Evolutionary conservation across 2,797 vertebrate genomes (phyloP), one percentile per base, ranked within the genome.

Genomic region (Orestias chungarensis): DNA sequence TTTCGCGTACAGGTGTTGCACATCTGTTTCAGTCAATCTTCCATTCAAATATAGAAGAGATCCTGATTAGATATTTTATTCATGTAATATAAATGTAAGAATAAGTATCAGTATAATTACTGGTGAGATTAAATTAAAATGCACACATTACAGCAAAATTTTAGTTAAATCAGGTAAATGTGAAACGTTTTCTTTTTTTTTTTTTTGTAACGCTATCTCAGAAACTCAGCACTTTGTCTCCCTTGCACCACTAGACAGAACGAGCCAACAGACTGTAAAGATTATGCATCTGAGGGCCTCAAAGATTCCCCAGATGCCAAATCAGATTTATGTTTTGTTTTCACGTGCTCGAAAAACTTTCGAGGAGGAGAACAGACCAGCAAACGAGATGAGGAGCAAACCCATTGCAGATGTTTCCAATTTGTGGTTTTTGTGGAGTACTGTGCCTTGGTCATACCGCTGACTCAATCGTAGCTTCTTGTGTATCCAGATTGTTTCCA

Each of bases 281-380:
- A 61, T 69, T 52, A 70, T 66, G 68, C 44, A 67, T 74, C n/a
- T 17, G 47, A 17, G 42, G 54, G 38, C 52, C 72, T 70, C 20
- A 64, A 17, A 54, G 46, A 40, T 44, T 55, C 57, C 55, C 44
- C 69, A 68, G 65, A 68, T 59, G 73, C n/a, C 66, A 68, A 59
- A 68, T 64, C 29, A 73, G 70, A 80, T 68, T 75, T 67, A 54
- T 68, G 49, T 68, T 38, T 64, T 55, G 17, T 47, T 79, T 67
- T 73, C 7, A 47, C 52, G n/a, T 15, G 25, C 43, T 69, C 70
- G 20, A 61, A 67, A 59, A 12, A 47, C 46, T 57, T 57, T 40
- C 12, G 31, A 42, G 40, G 61, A 40, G 42, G 23, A 47, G 61
- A 38, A n/a, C 29, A 4, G 17, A 23, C 33, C 8, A 17, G 47